Evolutionary conservation across 2,113 vertebrate species (phyloP).

Genomic region (Muntiacus muntjak): DNA sequence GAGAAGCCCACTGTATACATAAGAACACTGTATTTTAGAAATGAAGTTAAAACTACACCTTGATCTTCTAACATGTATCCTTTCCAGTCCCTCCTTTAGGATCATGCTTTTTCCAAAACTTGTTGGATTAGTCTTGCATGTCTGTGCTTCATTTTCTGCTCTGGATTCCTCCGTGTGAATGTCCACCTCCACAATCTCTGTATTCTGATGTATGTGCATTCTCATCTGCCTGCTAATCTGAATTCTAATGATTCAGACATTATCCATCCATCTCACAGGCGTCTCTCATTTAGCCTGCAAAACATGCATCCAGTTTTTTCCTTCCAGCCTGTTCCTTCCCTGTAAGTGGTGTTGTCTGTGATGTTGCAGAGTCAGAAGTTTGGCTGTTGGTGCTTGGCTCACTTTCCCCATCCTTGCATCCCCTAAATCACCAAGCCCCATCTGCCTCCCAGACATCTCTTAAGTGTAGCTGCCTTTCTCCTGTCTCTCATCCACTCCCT

Average conservation of each 20-base stretch:
- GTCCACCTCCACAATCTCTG: not conserved
- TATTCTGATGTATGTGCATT: not conserved
- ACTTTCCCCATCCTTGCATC: not conserved
- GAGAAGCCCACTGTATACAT: not conserved
- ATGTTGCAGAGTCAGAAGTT: not conserved
- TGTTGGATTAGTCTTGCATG: not conserved
- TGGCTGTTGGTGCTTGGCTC: not conserved
- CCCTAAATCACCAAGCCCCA: not conserved
- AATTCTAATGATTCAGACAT: not conserved
- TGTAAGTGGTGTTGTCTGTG: not conserved
- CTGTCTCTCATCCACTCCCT: not conserved
- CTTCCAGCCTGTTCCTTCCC: not conserved
- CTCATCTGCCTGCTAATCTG: not conserved
- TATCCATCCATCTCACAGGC: not conserved
- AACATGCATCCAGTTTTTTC: not conserved
- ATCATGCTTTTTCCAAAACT: not conserved
- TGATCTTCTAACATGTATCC: not conserved
- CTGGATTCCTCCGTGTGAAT: not conserved
- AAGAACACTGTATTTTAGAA: not conserved
- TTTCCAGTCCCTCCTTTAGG: not conserved
- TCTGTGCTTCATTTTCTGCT: not conserved
- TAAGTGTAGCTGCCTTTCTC: not conserved
- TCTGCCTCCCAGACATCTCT: not conserved
- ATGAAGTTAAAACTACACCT: not conserved
- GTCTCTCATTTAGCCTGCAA: not conserved